phyloP scores from a whole-genome alignment of 2,113 vertebrate genomes.

The Nothocercus julius region DNA sequence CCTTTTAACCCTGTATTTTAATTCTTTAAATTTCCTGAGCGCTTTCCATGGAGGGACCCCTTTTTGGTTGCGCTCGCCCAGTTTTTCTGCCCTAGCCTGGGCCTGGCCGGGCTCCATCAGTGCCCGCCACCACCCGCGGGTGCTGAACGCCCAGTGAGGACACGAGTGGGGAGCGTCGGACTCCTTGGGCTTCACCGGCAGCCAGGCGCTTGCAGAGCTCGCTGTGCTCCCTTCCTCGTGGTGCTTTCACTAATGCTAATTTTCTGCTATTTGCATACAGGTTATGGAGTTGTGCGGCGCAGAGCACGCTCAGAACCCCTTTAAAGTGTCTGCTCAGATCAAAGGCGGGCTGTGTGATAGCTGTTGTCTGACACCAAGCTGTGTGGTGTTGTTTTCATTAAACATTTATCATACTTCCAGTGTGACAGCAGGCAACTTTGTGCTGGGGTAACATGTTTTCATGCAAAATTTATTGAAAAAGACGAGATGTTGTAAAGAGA shows the following conservation, averaged over 20 bases:
- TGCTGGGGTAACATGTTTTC: conserved; percentile 88
- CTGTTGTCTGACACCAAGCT: conserved; percentile 89
- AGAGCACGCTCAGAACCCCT: conserved; percentile 76
- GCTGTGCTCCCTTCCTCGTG: conserved; percentile 48
- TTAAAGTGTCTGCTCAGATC: conserved; percentile 88
- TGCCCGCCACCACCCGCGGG: not conserved
- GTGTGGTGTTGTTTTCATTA: conserved; percentile 97
- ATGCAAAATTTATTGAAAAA: conserved; percentile 98
- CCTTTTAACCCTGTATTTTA: rapidly evolving
- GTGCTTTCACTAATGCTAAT: conserved; percentile 78
- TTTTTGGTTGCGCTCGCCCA: not conserved
- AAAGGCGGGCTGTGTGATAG: conserved; percentile 86
- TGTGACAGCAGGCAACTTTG: conserved; percentile 94
- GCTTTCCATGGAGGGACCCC: too few relatives aligned
- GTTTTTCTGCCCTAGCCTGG: not conserved
- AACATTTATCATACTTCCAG: conserved; percentile 95
- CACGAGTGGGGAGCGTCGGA: conserved; percentile 40
- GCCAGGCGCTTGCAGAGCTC: conserved; percentile 65
- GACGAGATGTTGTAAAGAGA: conserved; percentile 85
- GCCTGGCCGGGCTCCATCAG: not conserved
- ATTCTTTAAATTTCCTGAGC: not conserved
- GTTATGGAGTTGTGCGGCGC: conserved; percentile 81
- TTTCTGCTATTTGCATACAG: conserved; percentile 85
- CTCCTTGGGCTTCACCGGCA: conserved; percentile 63
- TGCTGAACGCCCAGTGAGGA: not conserved